Base-by-base conservation (phyloP, 2,797 vertebrate species). In the Manis javanica region DNA sequence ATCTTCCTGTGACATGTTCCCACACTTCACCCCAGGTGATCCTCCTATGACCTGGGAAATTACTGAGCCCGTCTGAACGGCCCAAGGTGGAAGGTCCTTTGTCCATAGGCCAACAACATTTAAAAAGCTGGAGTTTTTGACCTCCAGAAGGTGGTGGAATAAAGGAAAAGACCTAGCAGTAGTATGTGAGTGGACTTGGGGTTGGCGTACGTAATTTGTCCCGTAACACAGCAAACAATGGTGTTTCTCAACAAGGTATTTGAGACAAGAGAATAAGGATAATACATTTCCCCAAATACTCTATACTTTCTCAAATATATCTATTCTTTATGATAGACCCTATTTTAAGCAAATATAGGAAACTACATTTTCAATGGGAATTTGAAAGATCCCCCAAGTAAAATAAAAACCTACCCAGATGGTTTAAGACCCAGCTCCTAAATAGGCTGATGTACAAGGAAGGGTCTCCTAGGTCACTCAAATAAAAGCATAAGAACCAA, bases 311-410 rank as follows among this genome's bases (percentile, higher is more conserved):
- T 46, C 59, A 90, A 87, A 51, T 63, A n/a, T 74, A 69, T 10
- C 26, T 39, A 61, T 51, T 66, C 64, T 83, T 87, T 49, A 84
- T 31, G 21, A 55, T 29, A 64, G 11, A 74, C 90, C 84, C 46
- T 75, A 51, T 95, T 95, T 96, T 59, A 87, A 53, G 91, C 21
- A 83, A 93, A 81, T 29, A 59, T 7, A 64, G 51, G 61, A 81
- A 74, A 24, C 37, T 89, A 53, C 31, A 77, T 42, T 88, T 94
- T 90, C 77, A 46, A 51, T 23, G 68, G 19, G 72, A 79, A 74
- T 16, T 92, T 42, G 24, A 90, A 95, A 94, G 31, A n/a, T 93
- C 14, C 8, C 24, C 13, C 24, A 75, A 81, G 29, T 81, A 77
- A 94, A 92, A 84, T 46, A 59, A 90, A 94, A 95, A 57, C 18